These are phyloP conservation scores for Ploceus nigricollis DNA, from an alignment of 2,113 vertebrate species.

Conservation along the genomic window DNA sequence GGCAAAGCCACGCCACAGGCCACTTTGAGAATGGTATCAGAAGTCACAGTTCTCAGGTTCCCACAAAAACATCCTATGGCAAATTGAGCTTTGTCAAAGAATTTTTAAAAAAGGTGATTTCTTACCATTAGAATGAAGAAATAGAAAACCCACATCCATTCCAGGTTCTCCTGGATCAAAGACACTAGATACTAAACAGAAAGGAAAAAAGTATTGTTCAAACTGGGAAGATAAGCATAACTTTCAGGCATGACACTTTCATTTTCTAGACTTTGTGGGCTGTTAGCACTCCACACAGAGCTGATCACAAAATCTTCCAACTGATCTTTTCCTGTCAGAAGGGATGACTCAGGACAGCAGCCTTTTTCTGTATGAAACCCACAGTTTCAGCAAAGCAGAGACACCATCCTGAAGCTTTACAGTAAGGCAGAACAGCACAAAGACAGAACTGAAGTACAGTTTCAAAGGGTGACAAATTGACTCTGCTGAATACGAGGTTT, in stretches of 20 bases:
- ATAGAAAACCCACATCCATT: slow-evolving; percentile 95
- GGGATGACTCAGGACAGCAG: slow-evolving; percentile 34
- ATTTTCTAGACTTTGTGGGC: background rate
- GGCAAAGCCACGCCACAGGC: background rate
- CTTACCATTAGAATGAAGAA: slow-evolving; percentile 97
- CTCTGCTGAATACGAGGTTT: background rate
- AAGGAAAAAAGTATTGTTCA: background rate
- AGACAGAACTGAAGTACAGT: slow-evolving; percentile 1
- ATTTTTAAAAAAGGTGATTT: background rate
- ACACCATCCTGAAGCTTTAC: background rate
- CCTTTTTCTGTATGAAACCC: slow-evolving; percentile 6
- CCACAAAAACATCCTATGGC: background rate
- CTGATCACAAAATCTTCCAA: slow-evolving; percentile 7
- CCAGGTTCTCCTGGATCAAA: slow-evolving; percentile 86
- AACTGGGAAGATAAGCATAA: background rate
- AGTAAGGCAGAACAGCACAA: background rate
- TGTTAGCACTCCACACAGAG: background rate
- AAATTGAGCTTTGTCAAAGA: background rate
- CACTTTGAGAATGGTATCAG: background rate
- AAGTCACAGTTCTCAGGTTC: background rate
- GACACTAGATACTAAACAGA: slow-evolving; percentile 88
- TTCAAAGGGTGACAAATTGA: slow-evolving; percentile 44
- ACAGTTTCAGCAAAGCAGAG: background rate
- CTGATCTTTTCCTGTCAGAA: slow-evolving; percentile 32
- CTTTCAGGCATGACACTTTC: background rate